Evolutionary conservation across 1,140 invertebrate genomes (phyloP), one percentile per base, ranked within the genome.

Genomic region (Trichoplusia ni): DNA sequence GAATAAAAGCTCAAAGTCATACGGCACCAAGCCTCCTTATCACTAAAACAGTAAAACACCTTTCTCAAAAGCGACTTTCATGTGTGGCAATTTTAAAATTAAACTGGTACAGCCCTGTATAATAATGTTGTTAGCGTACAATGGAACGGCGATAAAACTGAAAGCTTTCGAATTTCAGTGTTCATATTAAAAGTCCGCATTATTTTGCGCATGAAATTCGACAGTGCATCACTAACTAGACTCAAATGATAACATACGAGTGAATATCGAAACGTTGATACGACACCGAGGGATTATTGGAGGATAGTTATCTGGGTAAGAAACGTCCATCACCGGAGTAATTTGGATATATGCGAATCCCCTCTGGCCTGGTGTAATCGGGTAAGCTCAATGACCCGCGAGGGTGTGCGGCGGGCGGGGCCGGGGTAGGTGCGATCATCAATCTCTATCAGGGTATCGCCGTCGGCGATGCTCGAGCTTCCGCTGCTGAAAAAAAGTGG

Each of bases 331-430:
- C 83, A 85, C 61, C 51, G 49, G 67, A 68, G 77, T 86, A 89
- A 89, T 89, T 89, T 87, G 84, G 82, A 87, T 89, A 86, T 89
- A 89, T 89, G 81, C 79, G 82, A 80, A 80, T 79, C 76, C 79
- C 74, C 79, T 71, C 62, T 71, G 77, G 62, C 59, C 65, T 38
- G 38, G 54, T 29, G 70, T 84, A 81, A 84, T 83, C 81, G 79
- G 67, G 73, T 82, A 75, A 83, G 75, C 80, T 75, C 75, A 74
- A 77, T 77, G 75, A 80, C 74, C 79, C 62, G 68, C 67, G 62
- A 65, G 68, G 69, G 67, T 27, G 53, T 67, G 69, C 37, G 56
- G 42, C 56, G 25, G 56, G 13, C 46, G 46, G 44, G 14, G 25
- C 25, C 23, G 54, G 21, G 65, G 67, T 46, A 65, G 69, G 65